Evolutionary conservation across 2,113 vertebrate genomes (phyloP), one percentile per base, ranked within the genome.

Genomic region (Fregetta grallaria): DNA sequence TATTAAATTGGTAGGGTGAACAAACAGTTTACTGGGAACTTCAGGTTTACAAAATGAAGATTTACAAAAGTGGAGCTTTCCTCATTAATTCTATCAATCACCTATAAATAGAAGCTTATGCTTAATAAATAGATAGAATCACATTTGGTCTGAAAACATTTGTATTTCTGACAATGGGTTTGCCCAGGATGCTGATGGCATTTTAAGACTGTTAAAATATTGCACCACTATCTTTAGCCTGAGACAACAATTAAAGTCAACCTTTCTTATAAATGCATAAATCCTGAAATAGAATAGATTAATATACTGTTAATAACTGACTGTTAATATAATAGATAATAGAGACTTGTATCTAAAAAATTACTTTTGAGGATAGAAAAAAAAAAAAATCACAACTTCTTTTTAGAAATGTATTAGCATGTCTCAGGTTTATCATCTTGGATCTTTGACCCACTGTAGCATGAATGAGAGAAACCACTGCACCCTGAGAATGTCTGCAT

Each of bases 21-120:
- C 80, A 95, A 97, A 97, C 76, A 95, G 53, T 94, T 96, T 94
- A 73, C 49, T 65, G 74, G 59, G 52, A 89, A 95, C 90, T 94
- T 90, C 61, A 95, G 74, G 34, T 70, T 96, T 87, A 26, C 17
- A 90, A 95, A 84, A 94, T 59, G 22, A 84, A 82, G 89, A 76
- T 53, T 91, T 93, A 78, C 66, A 90, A 82, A 95, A 86, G 42
- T 11, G 26, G 19, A 61, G 66, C 66, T 72, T 90, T 93, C 85
- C 55, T 94, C 50, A 88, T 89, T 94, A 92, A 94, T 83, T 91
- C 65, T 75, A 82, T 79, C 73, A 91, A 61, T 94, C 66, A 87
- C 29, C 36, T 91, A 82, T 81, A 92, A 96, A 95, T 36, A 74
- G 30, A 78, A 74, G 32, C 47, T 95, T 92, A 90, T 92, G 63